Evolutionary conservation across 2,113 vertebrate genomes (phyloP).

Genomic region (Chamaetylas fuelleborni): DNA sequence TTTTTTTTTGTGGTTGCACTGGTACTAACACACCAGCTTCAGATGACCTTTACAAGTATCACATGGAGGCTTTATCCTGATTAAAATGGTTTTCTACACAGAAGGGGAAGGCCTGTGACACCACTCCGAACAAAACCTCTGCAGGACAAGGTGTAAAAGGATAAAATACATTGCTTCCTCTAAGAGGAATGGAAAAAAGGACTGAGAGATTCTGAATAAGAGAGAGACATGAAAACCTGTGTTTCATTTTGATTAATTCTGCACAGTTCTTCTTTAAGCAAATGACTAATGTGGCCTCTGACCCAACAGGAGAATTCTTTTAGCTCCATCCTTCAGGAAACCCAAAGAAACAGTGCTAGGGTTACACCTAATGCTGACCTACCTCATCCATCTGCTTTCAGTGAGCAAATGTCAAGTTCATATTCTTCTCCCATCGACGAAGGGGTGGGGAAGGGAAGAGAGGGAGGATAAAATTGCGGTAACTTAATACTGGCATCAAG

Average conservation of each 20-base stretch:
- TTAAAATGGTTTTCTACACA: conserved; percentile 76
- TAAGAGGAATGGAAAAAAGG: conserved; percentile 62
- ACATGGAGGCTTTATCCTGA: conserved; percentile 72
- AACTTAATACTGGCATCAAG: conserved; percentile 66
- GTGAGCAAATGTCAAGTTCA: conserved; percentile 64
- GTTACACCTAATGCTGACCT: conserved; percentile 44
- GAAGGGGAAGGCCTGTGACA: conserved; percentile 72
- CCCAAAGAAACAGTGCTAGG: conserved; percentile 56
- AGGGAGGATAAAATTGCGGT: conserved; percentile 46
- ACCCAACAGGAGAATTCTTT: conserved; percentile 50
- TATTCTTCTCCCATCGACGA: conserved; percentile 60
- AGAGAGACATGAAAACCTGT: conserved; percentile 57
- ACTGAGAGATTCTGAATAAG: conserved; percentile 62
- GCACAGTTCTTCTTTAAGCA: conserved; percentile 65
- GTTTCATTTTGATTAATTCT: conserved; percentile 73
- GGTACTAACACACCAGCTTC: conserved; percentile 58
- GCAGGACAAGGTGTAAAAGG: conserved; percentile 71
- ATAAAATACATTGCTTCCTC: conserved; percentile 66
- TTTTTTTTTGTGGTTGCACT: conserved; percentile 71
- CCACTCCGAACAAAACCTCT: conserved; percentile 70
- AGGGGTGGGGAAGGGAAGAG: conserved; percentile 20
- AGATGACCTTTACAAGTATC: conserved; percentile 70
- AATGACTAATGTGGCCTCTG: conserved; percentile 56
- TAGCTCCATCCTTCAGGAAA: conserved; percentile 42
- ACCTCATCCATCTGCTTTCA: conserved; percentile 65